Evolutionary conservation across 2,888 invertebrate genomes (phyloP).

Genomic region (Xiphydria camelus): DNA sequence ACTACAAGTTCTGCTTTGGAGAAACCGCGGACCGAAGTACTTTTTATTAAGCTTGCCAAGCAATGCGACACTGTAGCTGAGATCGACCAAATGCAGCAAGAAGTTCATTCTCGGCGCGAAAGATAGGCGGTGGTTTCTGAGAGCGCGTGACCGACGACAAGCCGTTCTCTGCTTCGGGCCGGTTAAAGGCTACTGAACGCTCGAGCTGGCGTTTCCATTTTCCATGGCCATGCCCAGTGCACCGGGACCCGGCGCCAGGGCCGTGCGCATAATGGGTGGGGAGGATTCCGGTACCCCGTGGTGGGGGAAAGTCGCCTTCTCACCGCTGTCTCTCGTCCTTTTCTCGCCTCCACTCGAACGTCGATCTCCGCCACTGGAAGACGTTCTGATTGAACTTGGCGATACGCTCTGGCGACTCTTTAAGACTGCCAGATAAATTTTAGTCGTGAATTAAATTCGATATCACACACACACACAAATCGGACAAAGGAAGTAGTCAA

Average conservation of each 20-base stretch:
- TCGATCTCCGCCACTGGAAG: too few relatives aligned
- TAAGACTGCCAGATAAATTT: too few relatives aligned
- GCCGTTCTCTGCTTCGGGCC: conserved; percentile 40
- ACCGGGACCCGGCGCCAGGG: conserved; percentile 33
- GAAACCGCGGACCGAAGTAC: neutral
- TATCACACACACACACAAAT: too few relatives aligned
- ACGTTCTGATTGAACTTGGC: too few relatives aligned
- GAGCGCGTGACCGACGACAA: conserved; percentile 21
- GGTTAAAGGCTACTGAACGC: conserved; percentile 50
- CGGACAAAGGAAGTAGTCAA: too few relatives aligned
- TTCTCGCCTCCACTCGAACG: too few relatives aligned
- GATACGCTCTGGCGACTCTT: too few relatives aligned
- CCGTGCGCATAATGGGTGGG: conserved; percentile 10
- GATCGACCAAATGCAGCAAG: conserved; percentile 21
- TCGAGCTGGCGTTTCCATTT: conserved; percentile 41
- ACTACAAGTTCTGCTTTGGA: neutral
- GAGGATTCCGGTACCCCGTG: neutral
- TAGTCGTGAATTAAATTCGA: too few relatives aligned
- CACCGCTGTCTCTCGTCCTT: too few relatives aligned
- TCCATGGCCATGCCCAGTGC: conserved; percentile 41
- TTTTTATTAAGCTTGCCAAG: neutral
- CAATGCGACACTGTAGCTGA: neutral
- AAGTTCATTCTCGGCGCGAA: conserved; percentile 38
- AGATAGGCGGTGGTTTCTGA: conserved; percentile 20
- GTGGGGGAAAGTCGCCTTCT: too few relatives aligned